These are phyloP conservation scores for Brassicogethes aeneus DNA, from an alignment of 2,888 invertebrate species.

Conservation along the genomic window DNA sequence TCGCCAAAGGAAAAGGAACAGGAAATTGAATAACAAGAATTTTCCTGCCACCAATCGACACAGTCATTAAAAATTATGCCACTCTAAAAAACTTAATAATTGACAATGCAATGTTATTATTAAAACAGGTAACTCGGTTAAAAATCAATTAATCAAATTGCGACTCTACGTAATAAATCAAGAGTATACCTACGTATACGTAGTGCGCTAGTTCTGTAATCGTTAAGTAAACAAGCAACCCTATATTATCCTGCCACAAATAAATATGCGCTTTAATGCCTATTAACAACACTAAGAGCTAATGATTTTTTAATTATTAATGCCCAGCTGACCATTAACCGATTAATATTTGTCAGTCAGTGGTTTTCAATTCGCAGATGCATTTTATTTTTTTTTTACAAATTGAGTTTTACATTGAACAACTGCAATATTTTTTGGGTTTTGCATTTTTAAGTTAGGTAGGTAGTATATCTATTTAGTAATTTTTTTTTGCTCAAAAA, in stretches of 20 bases:
- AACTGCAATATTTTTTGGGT: too few relatives aligned
- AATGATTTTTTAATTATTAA: neutral
- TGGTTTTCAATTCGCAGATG: too few relatives aligned
- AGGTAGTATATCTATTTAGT: too few relatives aligned
- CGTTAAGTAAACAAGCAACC: neutral
- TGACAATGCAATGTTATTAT: neutral
- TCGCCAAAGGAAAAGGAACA: neutral
- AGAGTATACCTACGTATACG: too few relatives aligned
- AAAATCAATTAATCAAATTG: neutral
- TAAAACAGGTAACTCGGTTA: neutral
- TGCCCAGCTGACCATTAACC: neutral
- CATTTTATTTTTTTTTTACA: too few relatives aligned
- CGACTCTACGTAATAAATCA: neutral
- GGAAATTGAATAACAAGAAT: neutral
- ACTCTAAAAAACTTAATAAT: neutral
- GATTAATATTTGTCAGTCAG: too few relatives aligned
- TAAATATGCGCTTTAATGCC: neutral
- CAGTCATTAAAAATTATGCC: neutral
- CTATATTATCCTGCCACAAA: slow-evolving; percentile 1
- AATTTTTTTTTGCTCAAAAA: too few relatives aligned
- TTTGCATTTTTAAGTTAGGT: too few relatives aligned
- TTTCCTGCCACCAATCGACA: neutral
- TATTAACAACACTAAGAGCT: neutral
- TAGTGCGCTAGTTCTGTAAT: neutral
- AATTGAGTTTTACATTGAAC: too few relatives aligned